Evolutionary conservation across 1,140 invertebrate genomes (phyloP), one percentile per base, ranked within the genome.

Genomic region (Bombus cullumanus): DNA sequence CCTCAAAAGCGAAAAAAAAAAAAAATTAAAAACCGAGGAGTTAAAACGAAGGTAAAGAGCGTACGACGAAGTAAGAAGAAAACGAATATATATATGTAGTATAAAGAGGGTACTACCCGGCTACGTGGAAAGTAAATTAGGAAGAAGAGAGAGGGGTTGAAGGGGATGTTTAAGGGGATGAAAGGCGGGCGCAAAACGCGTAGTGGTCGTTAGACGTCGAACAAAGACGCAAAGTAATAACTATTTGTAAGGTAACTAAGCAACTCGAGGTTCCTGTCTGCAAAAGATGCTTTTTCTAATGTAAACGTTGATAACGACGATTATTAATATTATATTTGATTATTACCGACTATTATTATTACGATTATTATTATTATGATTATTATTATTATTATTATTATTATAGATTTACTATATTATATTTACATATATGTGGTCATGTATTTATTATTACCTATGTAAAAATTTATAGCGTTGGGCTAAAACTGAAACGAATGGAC

Each of bases 231-330:
- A 84, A 92, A 92, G 91, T 94, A 94, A 94, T 93, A 93, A 94
- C 90, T 94, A 94, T 93, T 94, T 94, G 89, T 94, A 94, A 94
- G 90, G 47, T 88, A 80, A 90, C 84, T 94, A 94, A 93, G 93
- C 86, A 95, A 95, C 93, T 94, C 92, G 93, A 94, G 94, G 94
- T 94, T 94, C 94, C 94, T 94, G 94, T 94, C 93, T 90, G 89
- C 91, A 94, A 94, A 92, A 93, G 93, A 94, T 92, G 93, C 92
- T 94, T 94, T 88, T 94, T 94, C 92, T 94, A 94, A 91, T 92
- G 88, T 94, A 94, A 94, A 68, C 90, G 94, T 94, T 94, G 92
- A 92, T 91, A 89, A 93, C 88, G 85, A 88, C 91, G 92, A 93
- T 92, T 93, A 94, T 91, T 93, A 90, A 89, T 92, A 93, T 93